Percentiles rank a stretch among this genome's conserved stretches.
Evolutionary conservation across 2,113 vertebrate species (phyloP).

Genomic region (Procapra przewalskii): DNA sequence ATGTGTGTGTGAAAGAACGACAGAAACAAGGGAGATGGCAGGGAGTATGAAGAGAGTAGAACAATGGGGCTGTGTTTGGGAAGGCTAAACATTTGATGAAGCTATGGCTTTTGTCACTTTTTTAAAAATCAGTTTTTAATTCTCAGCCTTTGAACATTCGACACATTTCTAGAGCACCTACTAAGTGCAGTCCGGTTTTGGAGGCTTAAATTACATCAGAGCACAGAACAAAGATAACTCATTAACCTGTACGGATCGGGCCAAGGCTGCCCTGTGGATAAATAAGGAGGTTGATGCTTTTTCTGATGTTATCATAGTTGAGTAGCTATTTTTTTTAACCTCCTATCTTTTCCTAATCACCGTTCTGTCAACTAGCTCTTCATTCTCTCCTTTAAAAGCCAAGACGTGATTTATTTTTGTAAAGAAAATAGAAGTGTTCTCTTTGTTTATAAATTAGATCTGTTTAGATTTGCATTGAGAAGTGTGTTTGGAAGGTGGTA

Average conservation of each 20-base stretch:
- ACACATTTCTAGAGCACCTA: not conserved
- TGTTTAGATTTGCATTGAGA: not conserved
- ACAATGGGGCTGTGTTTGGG: conserved; percentile 54
- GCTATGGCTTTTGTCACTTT: not conserved
- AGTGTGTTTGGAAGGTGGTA: not conserved
- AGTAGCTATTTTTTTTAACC: not conserved
- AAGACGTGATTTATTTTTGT: not conserved
- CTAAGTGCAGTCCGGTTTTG: not conserved
- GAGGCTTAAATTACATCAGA: not conserved
- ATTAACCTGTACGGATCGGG: not conserved
- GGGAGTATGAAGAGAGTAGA: not conserved
- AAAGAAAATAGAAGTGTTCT: not conserved
- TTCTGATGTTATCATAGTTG: not conserved
- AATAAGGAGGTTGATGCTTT: not conserved
- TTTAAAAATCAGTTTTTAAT: not conserved
- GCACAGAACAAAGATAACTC: conserved; percentile 1
- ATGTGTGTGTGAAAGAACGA: not conserved
- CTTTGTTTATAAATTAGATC: conserved; percentile 29
- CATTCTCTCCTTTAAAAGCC: not conserved
- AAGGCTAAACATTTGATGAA: not conserved
- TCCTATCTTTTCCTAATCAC: not conserved
- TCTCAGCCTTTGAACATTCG: not conserved
- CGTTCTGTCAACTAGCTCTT: not conserved
- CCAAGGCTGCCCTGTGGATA: not conserved
- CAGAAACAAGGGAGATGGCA: not conserved